phyloP scores from a whole-genome alignment of 1,140 invertebrate genomes.

The fruit fly (Drosophila melanogaster) region Release_6_plus_ISO1_MT NT_033779.5:18126001-18126500 shows the following conservation, averaged over 20 bases:
- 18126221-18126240: constrained; percentile 34
- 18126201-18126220: constrained; percentile 21
- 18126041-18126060: no score
- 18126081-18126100: no score
- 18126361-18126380: constrained; percentile 13
- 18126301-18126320: constrained; percentile 21
- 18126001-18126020: no score
- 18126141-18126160: constrained; percentile 4
- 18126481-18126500: constrained; percentile 84
- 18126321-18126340: constrained; percentile 64
- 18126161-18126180: constrained; percentile 6
- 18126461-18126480: constrained; percentile 24
- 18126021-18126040: no score
- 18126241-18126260: constrained; percentile 11
- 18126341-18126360: constrained; percentile 36
- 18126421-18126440: constrained; percentile 29
- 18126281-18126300: constrained; percentile 3
- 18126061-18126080: no score
- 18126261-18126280: constrained; percentile 13
- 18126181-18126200: constrained; percentile 2
- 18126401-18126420: constrained; percentile 62
- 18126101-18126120: no score
- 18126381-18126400: constrained; percentile 56
- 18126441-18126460: constrained; percentile 1
- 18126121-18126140: neutral